Percentiles rank a stretch among this genome's conserved stretches.
Conservation (phyloP, 2,797 vertebrate genomes). For the Pangasius sanitwongsei region DNA sequence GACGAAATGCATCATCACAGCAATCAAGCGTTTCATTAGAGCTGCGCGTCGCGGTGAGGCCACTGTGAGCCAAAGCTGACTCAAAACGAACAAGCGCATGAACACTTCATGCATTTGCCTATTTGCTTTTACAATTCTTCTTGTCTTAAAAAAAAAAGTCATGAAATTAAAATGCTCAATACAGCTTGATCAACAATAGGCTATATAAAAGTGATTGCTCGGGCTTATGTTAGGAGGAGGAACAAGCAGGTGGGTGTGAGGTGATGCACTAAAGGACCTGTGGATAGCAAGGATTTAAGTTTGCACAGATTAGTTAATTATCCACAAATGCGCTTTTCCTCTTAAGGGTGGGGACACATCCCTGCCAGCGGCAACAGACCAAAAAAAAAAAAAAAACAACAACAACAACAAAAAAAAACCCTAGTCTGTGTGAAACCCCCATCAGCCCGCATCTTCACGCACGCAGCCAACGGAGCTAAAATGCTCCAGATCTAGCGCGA, state of each 20-base stretch:
- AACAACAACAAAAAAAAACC: background rate
- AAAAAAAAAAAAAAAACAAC: conserved; percentile 40
- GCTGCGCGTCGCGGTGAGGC: conserved; percentile 5
- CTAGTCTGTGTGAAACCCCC: conserved; percentile 59
- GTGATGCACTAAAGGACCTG: conserved; percentile 47
- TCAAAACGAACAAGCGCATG: background rate
- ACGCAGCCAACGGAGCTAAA: conserved; percentile 71
- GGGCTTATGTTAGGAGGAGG: background rate
- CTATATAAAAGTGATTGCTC: background rate
- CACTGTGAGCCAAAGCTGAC: conserved; percentile 11
- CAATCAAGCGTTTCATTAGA: conserved; percentile 43
- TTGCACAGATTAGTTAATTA: conserved; percentile 80
- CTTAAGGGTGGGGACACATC: conserved; percentile 80
- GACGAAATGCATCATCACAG: conserved; percentile 46
- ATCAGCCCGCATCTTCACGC: conserved; percentile 50
- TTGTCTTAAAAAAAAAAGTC: background rate
- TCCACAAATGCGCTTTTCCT: conserved; percentile 79
- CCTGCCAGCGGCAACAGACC: conserved; percentile 72
- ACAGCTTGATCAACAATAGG: background rate
- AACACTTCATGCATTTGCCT: background rate
- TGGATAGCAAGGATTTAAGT: conserved; percentile 61
- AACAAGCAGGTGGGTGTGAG: conserved; percentile 39
- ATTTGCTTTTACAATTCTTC: background rate
- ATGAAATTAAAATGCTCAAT: background rate
- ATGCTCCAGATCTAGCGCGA: conserved; percentile 74